phyloP scores from a whole-genome alignment of 2,113 vertebrate species.

The Eublepharis macularius region DNA sequence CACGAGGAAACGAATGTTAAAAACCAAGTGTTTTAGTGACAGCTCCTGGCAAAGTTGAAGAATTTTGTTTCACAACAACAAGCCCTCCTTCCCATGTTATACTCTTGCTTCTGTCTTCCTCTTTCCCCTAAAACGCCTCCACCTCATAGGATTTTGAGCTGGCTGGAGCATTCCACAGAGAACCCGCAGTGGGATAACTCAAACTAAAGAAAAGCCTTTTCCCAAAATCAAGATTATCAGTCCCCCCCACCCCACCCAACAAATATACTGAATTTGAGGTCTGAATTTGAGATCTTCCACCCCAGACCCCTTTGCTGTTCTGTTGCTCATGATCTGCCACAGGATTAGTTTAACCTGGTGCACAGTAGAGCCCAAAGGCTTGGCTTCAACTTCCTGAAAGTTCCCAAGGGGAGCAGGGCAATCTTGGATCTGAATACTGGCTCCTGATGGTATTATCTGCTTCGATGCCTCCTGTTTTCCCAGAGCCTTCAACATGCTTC shows the following conservation, averaged over 20 bases:
- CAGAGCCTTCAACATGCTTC: constrained; percentile 46
- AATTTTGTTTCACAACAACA: constrained; percentile 46
- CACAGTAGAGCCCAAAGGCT: constrained; percentile 48
- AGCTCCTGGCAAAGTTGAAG: constrained; percentile 43
- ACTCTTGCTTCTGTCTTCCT: constrained; percentile 12
- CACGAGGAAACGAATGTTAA: constrained; percentile 9
- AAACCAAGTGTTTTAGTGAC: constrained; percentile 18
- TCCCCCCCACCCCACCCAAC: constrained; percentile 17
- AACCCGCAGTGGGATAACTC: constrained; percentile 46
- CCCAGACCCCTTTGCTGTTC: not conserved
- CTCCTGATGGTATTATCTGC: constrained; percentile 49
- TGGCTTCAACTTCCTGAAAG: constrained; percentile 27
- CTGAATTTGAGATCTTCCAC: not conserved
- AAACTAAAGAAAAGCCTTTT: constrained; percentile 33
- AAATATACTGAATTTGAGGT: not conserved
- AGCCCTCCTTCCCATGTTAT: not conserved
- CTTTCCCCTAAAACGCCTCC: constrained; percentile 42
- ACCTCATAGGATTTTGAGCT: not conserved
- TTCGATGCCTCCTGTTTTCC: constrained; percentile 53
- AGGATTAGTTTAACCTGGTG: constrained; percentile 24
- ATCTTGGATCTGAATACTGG: constrained; percentile 41
- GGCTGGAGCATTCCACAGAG: not conserved
- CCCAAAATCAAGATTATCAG: constrained; percentile 50
- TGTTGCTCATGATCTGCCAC: accelerated
- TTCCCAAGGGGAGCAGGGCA: constrained; percentile 40